A percentile compares a stretch with the other conserved stretches of the same genome.
Evolutionary conservation across 2,888 invertebrate species (phyloP).

Genomic region (Leptopilina myrica): DNA sequence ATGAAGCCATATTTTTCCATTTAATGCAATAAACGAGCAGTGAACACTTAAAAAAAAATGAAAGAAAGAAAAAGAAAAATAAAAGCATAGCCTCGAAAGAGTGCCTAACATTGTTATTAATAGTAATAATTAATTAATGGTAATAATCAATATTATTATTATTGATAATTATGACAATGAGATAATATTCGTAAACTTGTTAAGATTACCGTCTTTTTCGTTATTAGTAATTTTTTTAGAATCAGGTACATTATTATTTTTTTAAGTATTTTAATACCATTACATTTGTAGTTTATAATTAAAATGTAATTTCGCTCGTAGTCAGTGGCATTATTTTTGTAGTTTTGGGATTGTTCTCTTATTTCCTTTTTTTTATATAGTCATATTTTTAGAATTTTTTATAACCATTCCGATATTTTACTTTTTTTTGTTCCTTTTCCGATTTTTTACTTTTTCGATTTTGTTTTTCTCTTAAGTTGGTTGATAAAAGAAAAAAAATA

Average conservation of each 20-base stretch:
- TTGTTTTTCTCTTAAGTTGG: too few species aligned
- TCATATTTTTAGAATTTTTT: too few species aligned
- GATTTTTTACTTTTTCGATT: too few species aligned
- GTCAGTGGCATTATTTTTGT: conserved; percentile 7
- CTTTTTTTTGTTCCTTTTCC: too few species aligned
- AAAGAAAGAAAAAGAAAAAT: conserved; percentile 27
- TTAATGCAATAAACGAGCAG: conserved; percentile 73
- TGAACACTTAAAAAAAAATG: conserved; percentile 42
- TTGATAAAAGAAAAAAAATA: too few species aligned
- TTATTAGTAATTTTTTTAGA: too few species aligned
- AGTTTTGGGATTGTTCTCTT: too few species aligned
- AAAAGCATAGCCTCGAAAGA: conserved; percentile 64
- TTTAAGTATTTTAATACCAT: conserved; percentile 14
- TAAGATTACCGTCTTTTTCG: too few species aligned
- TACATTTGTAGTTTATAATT: conserved; percentile 7
- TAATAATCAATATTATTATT: not conserved
- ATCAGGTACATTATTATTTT: not conserved
- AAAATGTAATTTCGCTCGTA: not conserved
- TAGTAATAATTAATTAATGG: not conserved
- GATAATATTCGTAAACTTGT: too few species aligned
- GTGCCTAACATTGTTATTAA: conserved; percentile 60
- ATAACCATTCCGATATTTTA: too few species aligned
- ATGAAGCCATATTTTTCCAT: conserved; percentile 77
- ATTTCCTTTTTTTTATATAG: not conserved
- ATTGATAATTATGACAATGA: not conserved